Evolutionary conservation across 2,113 vertebrate genomes (phyloP), one percentile per base, ranked within the genome.

Genomic region (Grantiella picta): DNA sequence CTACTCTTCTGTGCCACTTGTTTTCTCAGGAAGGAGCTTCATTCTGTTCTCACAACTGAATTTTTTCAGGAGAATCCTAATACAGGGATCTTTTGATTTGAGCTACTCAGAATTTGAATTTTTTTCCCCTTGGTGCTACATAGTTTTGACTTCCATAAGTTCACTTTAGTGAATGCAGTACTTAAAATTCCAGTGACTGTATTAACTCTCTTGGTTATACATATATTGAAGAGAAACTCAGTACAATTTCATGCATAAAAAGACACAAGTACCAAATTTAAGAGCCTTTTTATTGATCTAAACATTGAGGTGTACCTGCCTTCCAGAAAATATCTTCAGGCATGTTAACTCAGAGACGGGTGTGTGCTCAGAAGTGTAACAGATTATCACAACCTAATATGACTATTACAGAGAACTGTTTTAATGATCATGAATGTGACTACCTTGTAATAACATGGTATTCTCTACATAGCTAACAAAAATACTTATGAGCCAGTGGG

Each of bases 201-300:
- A 31, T 75, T 94, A 10, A 0, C 24, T 78, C 20, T 64, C 79
- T 87, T 65, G 79, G 49, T 81, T 88, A 70, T 66, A 64, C 33
- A 14, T 29, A 47, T 44, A 75, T 22, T 47, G 56, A 82, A 50
- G 57, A 38, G 60, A 78, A 86, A 75, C 52, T 91, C 50, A 22
- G 75, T 31, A 88, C 44, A 73, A 95, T 95, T 95, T 90, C 93
- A 95, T 87, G 82, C 82, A 90, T 92, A 94, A 89, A 95, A 88
- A 95, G 64, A n/a, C 82, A 96, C 64, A 95, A 92, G 85, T 47
- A 81, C 31, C 14, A 61, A 83, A 80, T 76, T 77, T 31, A 95
- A 93, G 78, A 80, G 75, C 20, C 54, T 82, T 79, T 92, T 93
- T 94, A 91, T 91, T 92, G 92, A 80, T 95, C 60, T 82, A 90